Conservation (phyloP, 2,797 vertebrate genomes). For the Poecilia gillii region DNA sequence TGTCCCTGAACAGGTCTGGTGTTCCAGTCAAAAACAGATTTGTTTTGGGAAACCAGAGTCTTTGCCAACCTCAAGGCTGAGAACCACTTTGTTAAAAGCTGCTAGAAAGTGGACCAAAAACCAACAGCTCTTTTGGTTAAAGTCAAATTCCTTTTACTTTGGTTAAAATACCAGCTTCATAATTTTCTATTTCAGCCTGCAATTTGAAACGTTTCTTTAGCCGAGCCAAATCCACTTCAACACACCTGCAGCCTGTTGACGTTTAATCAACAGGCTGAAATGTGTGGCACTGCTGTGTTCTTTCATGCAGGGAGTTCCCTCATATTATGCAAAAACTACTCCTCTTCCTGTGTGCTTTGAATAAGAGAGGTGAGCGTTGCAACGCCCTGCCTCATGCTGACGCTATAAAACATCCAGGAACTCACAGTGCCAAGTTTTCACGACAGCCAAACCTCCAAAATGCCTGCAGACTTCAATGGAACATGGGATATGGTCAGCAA, state of each 20-base stretch:
- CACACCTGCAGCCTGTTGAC: neutral
- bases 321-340: conserved; percentile 33
- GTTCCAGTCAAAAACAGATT: neutral
- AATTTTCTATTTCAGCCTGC: neutral
- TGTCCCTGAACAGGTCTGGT: neutral
- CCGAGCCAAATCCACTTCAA: neutral
- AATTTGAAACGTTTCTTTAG: neutral
- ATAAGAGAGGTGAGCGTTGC: conserved; percentile 31
- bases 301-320: conserved; percentile 40
- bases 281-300: neutral
- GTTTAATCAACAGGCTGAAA: neutral
- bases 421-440: conserved; percentile 16
- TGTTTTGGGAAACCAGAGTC: neutral
- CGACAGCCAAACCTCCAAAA: conserved; percentile 54
- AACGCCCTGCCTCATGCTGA: conserved; percentile 70
- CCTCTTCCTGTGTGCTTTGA: conserved; percentile 33
- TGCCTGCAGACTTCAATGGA: conserved; percentile 85
- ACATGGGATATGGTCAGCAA: conserved; percentile 88
- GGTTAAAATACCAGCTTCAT: neutral
- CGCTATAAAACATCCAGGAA: conserved; percentile 40
- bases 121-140: neutral
- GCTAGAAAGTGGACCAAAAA: neutral
- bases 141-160: neutral
- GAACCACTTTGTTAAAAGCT: neutral
- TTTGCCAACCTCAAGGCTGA: neutral